Conservation (phyloP, 2,888 invertebrate species). For the Priocnemis perturbator region DNA sequence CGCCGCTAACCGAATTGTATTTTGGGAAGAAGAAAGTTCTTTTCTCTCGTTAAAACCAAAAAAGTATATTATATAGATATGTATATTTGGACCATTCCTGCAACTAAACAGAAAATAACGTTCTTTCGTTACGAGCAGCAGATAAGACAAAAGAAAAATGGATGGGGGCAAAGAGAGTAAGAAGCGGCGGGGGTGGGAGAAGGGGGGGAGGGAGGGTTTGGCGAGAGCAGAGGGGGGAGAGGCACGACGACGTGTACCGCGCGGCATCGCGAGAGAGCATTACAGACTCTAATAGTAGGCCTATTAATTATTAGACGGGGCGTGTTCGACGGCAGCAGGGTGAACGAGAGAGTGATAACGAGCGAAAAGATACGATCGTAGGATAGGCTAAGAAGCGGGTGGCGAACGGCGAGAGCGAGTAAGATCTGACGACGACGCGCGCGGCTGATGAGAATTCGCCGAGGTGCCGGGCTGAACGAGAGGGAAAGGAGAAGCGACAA, state of each 20-base stretch:
- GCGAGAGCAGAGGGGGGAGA: slow-evolving; percentile 24
- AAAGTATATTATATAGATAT: slow-evolving; percentile 75
- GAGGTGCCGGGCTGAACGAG: too few relatives aligned
- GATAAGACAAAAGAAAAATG: slow-evolving; percentile 51
- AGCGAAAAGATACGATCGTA: slow-evolving; percentile 53
- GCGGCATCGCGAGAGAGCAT: slow-evolving; percentile 61
- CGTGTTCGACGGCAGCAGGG: slow-evolving; percentile 32
- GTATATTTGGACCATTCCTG: slow-evolving; percentile 75
- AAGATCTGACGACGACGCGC: background rate
- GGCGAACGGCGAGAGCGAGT: background rate
- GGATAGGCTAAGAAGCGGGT: slow-evolving; percentile 46
- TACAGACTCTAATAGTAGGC: slow-evolving; percentile 65
- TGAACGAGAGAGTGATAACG: slow-evolving; percentile 41
- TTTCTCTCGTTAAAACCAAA: slow-evolving; percentile 76
- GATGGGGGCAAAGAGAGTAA: slow-evolving; percentile 49
- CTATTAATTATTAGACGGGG: slow-evolving; percentile 64
- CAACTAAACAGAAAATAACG: slow-evolving; percentile 73
- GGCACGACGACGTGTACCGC: slow-evolving; percentile 63
- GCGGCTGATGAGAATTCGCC: too few relatives aligned
- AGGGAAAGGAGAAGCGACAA: too few relatives aligned
- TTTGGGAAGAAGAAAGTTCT: slow-evolving; percentile 74
- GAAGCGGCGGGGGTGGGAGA: slow-evolving; percentile 28
- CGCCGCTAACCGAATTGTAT: slow-evolving; percentile 71
- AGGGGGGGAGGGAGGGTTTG: slow-evolving; percentile 44
- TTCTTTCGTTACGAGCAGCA: slow-evolving; percentile 73